These are phyloP conservation scores for Oreochromis spilurus DNA, from an alignment of 2,113 vertebrate genomes.

Conservation along the genomic window DNA sequence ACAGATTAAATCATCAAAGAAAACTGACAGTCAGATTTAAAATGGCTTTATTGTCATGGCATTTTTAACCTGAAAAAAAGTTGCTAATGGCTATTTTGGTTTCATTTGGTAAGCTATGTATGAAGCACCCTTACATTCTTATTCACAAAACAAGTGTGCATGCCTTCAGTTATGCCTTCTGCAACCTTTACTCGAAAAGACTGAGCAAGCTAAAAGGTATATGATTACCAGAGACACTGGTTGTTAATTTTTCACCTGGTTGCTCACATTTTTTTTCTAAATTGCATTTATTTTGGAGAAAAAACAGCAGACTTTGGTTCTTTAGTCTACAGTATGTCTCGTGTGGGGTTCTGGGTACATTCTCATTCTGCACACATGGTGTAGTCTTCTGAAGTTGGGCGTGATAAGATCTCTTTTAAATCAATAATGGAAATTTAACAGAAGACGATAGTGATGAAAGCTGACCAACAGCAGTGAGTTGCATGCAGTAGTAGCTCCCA, in stretches of 20 bases:
- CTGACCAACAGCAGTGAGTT: not conserved
- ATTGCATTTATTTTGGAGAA: not conserved
- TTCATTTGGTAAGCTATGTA: not conserved
- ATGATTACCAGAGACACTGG: not conserved
- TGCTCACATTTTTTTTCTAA: not conserved
- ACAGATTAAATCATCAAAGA: not conserved
- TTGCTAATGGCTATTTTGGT: not conserved
- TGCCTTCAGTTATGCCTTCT: not conserved
- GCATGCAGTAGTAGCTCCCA: not conserved
- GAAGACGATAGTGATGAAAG: not conserved
- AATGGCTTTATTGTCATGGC: not conserved
- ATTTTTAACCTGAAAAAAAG: not conserved
- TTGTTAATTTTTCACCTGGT: not conserved
- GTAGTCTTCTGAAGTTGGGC: not conserved
- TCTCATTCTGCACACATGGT: not conserved
- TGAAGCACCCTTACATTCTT: not conserved
- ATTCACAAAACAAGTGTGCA: not conserved
- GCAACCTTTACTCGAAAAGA: not conserved
- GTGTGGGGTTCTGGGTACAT: not conserved
- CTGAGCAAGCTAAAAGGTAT: not conserved
- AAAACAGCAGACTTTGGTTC: not conserved
- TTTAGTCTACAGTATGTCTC: not conserved
- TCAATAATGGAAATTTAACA: constrained; percentile 40
- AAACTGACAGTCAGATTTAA: not conserved
- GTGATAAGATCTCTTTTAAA: constrained; percentile 9